Base-by-base conservation (phyloP, 2,797 vertebrate species). In the Acropternis orthonyx region DNA sequence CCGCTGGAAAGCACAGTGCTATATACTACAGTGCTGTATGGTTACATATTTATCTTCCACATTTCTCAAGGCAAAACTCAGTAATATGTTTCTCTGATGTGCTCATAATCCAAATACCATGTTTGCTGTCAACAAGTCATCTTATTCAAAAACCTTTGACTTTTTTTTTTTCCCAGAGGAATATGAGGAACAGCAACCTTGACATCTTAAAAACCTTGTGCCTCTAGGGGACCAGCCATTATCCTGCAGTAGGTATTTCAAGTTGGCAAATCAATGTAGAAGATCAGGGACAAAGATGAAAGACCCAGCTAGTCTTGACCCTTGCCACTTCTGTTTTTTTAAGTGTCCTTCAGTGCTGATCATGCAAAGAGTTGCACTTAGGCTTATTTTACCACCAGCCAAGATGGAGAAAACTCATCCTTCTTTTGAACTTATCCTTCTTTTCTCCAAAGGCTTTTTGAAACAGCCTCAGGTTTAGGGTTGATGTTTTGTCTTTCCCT, bases 201-300 rank as follows among this genome's bases (percentile, higher is more conserved):
- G 80, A 96, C 74, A 92, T 95, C 80, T 95, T 89, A 91, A 92
- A 95, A 92, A 37, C 71, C 80, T 88, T 92, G 32, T 87, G 71
- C 66, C 83, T 94, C 88, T 92, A 76, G 81, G 93, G 88, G 83
- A 85, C 74, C 2, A 52, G 88, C 84, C 85, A 92, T 97, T 96
- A 97, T 96, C 59, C 85, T 88, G 63, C 66, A 93, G 66, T 86
- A 84, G 63, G 69, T 84, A 95, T 96, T 96, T 95, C 88, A 95
- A 94, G 66, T 32, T 88, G 66, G 51, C 32, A 93, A 96, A 95
- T 94, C 93, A 95, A 86, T 96, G 91, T 80, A 92, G 81, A 95
- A 94, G 95, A 96, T 90, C 95, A 95, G 89, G 92, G 79, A 93
- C 69, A 66, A 91, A 95, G 91, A 96, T 97, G 79, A 97, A 96